Base-by-base conservation (phyloP, 2,797 vertebrate species). In the Glyptemys insculpta region DNA sequence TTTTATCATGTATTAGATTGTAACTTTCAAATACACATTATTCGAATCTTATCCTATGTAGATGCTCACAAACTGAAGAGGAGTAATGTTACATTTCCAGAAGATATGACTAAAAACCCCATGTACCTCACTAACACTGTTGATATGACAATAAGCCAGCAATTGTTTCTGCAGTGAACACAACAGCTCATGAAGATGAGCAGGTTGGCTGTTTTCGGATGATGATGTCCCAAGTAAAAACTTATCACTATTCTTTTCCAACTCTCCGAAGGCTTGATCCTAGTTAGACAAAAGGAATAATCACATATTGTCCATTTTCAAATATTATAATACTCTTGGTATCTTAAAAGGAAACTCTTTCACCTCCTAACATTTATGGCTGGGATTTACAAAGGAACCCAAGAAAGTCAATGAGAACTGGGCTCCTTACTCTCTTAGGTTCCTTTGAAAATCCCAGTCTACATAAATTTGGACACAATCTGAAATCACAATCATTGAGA, bases 221-320 rank as follows among this genome's bases (percentile, higher is more conserved):
- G 99, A 98, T 0, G 99, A 99, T 7, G 98, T 98, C 90, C 99
- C 99, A 89, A 99, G 98, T 83, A 99, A 98, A 93, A 99, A 98
- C 94, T 99, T 99, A 97, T 99, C 99, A 85, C 99, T 99, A 98
- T 99, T 99, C 97, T 99, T 99, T 98, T 99, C 99, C 97, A 99
- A 98, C 95, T 99, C 99, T 47, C 99, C 99, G 76, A 99, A 99
- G 0, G 99, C 99, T 98, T 99, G 99, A 96, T 99, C 99, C 99
- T 99, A 95, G 95, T 83, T 94, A 79, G 80, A 96, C 16, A 95
- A 92, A 84, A 74, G n/a, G 1, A 0, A 9, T 8, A n/a, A 41
- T 4, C 5, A 54, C 5, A 6, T 41, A 81, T 86, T 81, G 86
- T 80, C 27, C 85, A 14, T 16, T 34, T 87, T 81, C 50, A 68